These are phyloP conservation scores for Porites divaricata DNA, from an alignment of 92 coral and sea anemone genomes.

Conservation along the genomic window DNA sequence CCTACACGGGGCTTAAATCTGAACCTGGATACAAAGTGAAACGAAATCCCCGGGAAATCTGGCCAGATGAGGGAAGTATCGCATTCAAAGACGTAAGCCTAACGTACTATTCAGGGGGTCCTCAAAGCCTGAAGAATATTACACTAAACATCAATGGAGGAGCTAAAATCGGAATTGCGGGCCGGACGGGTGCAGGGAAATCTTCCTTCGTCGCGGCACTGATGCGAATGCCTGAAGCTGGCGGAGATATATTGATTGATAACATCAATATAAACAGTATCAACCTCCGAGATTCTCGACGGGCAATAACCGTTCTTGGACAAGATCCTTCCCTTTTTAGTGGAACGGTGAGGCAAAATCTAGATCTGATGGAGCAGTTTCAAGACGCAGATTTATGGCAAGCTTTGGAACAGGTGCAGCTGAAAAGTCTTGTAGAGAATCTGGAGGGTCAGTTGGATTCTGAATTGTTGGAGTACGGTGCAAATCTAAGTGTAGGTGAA, in stretches of 20 bases:
- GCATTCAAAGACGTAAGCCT: neutral
- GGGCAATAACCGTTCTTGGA: conserved; percentile 72
- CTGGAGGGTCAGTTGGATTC: conserved; percentile 61
- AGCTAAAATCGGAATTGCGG: neutral
- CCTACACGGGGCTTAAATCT: neutral
- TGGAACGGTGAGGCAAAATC: conserved; percentile 66
- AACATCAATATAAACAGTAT: neutral
- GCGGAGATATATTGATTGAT: conserved; percentile 28
- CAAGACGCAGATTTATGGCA: conserved; percentile 71
- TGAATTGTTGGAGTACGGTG: conserved; percentile 72
- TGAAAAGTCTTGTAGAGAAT: conserved; percentile 61
- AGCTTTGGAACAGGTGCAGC: conserved; percentile 72
- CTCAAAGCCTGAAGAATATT: neutral
- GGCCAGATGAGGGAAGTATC: neutral
- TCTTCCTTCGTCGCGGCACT: conserved; percentile 20
- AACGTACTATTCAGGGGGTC: neutral
- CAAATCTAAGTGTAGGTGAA: conserved; percentile 79
- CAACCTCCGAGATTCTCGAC: conserved; percentile 74
- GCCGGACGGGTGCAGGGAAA: neutral
- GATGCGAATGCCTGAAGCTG: conserved; percentile 17
- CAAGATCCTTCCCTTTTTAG: conserved; percentile 78
- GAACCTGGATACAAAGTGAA: neutral
- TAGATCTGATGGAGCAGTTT: conserved; percentile 70
- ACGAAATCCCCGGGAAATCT: neutral
- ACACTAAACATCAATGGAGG: neutral